Evolutionary conservation across 2,888 invertebrate genomes (phyloP), one percentile per base, ranked within the genome.

Genomic region (Pherbina coryleti): DNA sequence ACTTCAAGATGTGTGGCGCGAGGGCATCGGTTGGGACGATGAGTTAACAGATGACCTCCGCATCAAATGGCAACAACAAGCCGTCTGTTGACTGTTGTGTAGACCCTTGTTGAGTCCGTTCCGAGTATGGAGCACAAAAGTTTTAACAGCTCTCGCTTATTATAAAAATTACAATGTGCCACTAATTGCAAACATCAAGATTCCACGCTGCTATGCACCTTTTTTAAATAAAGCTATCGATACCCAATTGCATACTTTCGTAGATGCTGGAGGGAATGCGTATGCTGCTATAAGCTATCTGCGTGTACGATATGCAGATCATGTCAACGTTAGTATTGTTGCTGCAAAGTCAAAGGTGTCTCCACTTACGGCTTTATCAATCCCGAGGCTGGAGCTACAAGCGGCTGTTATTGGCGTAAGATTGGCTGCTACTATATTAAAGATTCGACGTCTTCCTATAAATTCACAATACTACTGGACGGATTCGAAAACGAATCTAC

Each of bases 1-100:
- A 31, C 64, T 80, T 0, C 80, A 81, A 75, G 73, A 80, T 55
- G 70, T 81, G 22, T 79, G 81, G 78, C 77, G 81, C 17, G 74
- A 77, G 28, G 75, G 75, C 44, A 74, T 79, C 9, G 78, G 73
- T 17, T 81, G 80, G 81, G 81, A 79, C 31, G 31, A 17, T 8
- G 60, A 71, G 28, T 55, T 79, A 19, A 53, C 66, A 34, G 74
- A 75, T 25, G 11, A 11, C 22, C 37, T 80, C 3, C n/a, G 76
- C 8, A 8, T 5, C 25, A 77, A 77, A 22, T 81, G 80, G 79
- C 11, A 5, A 5, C 55, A 75, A 67, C 80, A 77, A 19, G 7
- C 77, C 0, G 14, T 76, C n/a, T n/a, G n/a, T n/a, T n/a, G n/a
- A n/a, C n/a, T n/a, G n/a, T n/a, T n/a, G n/a, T n/a, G n/a, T n/a